Base-by-base conservation (phyloP, 1,140 invertebrate genomes). In the Tribolium castaneum region DNA sequence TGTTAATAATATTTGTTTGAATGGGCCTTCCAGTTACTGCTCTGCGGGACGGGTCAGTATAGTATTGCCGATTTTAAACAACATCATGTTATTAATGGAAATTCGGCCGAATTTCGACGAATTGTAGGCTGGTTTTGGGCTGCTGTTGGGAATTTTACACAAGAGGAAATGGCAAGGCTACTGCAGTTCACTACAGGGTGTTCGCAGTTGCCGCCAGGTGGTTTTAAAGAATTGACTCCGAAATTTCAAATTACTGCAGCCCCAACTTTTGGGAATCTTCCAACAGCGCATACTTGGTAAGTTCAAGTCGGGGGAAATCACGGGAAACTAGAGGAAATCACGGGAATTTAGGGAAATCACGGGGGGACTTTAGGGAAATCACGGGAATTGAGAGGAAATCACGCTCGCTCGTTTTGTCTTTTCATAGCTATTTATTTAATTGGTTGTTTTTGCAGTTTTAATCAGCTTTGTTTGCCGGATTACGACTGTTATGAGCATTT, bases 121-220 rank as follows among this genome's bases (percentile, higher is more conserved):
- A 92, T 97, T 49, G 88, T 98, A 13, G 94, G 93, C 78, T 98
- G 97, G 96, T 98, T 98, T 87, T 98, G 97, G 97, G 95, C 96
- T 2, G 95, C 96, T 54, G 93, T 98, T 13, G 93, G 92, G 78
- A 96, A 95, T 87, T 97, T 98, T 86, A 96, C 94, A 30, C 93
- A 95, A 83, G 96, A 97, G 85, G 96, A 98, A 89, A 96, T 97
- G 92, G 96, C 96, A 0, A 89, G 96, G 51, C 89, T 99, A 75
- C 88, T 99, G 79, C 97, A 99, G 87, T 98, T 98, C 87, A 97
- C 95, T n/a, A 98, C 97, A 0, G 95, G 94, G 50, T 97, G 95
- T 86, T 95, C 95, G 7, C 95, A 97, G 88, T 90, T 98, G 83
- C 97, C 97, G 66, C 94, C 96, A 1, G 96, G 95, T 49, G 97